Conservation (phyloP, 2,888 invertebrate genomes). For the Metalampra italica region DNA sequence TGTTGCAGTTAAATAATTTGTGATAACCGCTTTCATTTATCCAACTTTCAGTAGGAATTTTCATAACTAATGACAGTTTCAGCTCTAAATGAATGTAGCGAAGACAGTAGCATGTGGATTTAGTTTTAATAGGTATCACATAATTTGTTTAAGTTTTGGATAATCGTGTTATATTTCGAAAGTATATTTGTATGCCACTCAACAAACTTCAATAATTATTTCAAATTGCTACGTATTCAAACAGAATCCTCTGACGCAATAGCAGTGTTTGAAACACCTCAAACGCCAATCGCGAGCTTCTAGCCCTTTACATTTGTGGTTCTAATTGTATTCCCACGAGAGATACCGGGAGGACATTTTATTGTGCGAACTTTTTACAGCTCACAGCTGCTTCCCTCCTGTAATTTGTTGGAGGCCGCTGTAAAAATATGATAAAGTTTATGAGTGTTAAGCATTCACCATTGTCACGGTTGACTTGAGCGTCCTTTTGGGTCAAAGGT, state of each 20-base stretch:
- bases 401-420: constrained; percentile 47
- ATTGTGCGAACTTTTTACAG: constrained; percentile 56
- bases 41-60: constrained; percentile 53
- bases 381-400: constrained; percentile 47
- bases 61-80: constrained; percentile 44
- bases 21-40: constrained; percentile 70
- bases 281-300: constrained; percentile 4
- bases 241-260: background rate
- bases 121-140: no score
- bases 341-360: constrained; percentile 45
- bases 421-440: constrained; percentile 45
- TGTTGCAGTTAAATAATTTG: constrained; percentile 71
- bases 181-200: no score
- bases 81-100: constrained; percentile 19
- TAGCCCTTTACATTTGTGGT: constrained; percentile 11
- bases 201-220: background rate
- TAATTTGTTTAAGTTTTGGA: no score
- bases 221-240: background rate
- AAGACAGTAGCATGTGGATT: no score
- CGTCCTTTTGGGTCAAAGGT: background rate
- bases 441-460: constrained; percentile 41
- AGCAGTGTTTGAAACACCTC: background rate
- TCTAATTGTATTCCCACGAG: constrained; percentile 40
- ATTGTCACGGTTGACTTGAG: constrained; percentile 30
- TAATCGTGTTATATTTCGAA: no score